phyloP scores from a whole-genome alignment of 1,140 invertebrate genomes.

The Stratiolaelaps scimitus region DNA sequence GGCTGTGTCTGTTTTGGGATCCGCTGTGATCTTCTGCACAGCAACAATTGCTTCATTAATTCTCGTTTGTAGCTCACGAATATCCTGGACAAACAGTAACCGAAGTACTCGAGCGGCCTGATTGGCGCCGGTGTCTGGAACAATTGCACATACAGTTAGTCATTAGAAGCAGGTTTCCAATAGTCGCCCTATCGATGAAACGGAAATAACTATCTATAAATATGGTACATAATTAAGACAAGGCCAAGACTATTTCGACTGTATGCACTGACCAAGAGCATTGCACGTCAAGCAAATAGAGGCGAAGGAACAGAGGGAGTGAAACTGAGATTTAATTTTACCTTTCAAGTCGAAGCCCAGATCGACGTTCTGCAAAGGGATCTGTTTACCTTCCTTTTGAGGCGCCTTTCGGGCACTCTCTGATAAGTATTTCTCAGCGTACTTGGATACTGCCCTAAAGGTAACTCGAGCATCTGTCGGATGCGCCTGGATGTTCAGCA shows the following conservation, averaged over 20 bases:
- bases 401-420: slow-evolving; percentile 30
- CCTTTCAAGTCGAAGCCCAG: slow-evolving; percentile 51
- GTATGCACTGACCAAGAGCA: too few species aligned
- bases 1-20: slow-evolving; percentile 90
- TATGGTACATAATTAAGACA: too few species aligned
- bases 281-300: too few species aligned
- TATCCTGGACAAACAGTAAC: slow-evolving; percentile 75
- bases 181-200: too few species aligned
- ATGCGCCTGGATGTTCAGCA: slow-evolving; percentile 65
- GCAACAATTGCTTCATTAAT: slow-evolving; percentile 86
- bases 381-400: slow-evolving; percentile 30
- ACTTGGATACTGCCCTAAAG: slow-evolving; percentile 45
- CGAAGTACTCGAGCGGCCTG: slow-evolving; percentile 65
- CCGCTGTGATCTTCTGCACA: slow-evolving; percentile 80
- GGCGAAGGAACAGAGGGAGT: too few species aligned
- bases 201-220: too few species aligned
- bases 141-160: too few species aligned
- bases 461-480: slow-evolving; percentile 59
- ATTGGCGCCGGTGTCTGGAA: slow-evolving; percentile 54
- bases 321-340: too few species aligned
- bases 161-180: too few species aligned
- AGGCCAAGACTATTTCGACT: too few species aligned
- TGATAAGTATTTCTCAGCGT: slow-evolving; percentile 31
- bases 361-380: not conserved
- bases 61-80: slow-evolving; percentile 76